Evolutionary conservation across 2,888 invertebrate species (phyloP).

Genomic region (Dusona sp.): DNA sequence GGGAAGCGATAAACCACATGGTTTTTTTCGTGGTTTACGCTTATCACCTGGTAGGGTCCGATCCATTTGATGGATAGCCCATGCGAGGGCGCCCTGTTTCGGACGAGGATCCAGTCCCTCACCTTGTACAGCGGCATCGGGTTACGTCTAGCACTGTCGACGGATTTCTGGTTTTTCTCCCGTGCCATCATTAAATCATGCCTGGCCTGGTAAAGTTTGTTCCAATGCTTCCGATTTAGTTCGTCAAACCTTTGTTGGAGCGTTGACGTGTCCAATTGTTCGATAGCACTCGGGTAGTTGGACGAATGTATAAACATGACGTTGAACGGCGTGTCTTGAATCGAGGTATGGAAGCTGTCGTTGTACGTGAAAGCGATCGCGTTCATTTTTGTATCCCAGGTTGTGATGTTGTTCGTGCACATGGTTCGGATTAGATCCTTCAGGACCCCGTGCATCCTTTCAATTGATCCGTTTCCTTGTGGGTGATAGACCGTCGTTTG

Average conservation of each 20-base stretch:
- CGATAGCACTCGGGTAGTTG: slow-evolving; percentile 34
- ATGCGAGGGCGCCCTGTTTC: slow-evolving; percentile 10
- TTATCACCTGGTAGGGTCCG: slow-evolving; percentile 14
- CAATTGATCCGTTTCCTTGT: slow-evolving; percentile 39
- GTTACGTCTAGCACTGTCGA: slow-evolving; percentile 20
- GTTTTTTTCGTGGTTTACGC: slow-evolving; percentile 29
- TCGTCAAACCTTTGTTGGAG: slow-evolving; percentile 36
- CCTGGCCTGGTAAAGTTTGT: slow-evolving; percentile 26
- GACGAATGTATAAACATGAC: slow-evolving; percentile 31
- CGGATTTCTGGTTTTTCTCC: slow-evolving; percentile 10
- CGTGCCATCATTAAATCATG: slow-evolving; percentile 22
- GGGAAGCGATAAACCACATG: slow-evolving; percentile 21
- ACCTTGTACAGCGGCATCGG: slow-evolving; percentile 24
- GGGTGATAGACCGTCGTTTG: slow-evolving; percentile 42
- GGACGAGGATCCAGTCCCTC: slow-evolving; percentile 25
- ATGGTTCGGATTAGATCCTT: slow-evolving; percentile 46
- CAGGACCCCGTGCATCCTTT: slow-evolving; percentile 47
- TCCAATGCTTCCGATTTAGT: slow-evolving; percentile 20
- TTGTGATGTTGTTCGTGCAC: slow-evolving; percentile 16
- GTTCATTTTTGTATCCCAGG: slow-evolving; percentile 43
- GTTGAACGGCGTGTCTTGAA: slow-evolving; percentile 36
- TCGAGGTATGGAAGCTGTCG: slow-evolving; percentile 30
- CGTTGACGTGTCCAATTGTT: slow-evolving; percentile 25
- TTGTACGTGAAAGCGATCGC: slow-evolving; percentile 43
- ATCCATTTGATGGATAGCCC: slow-evolving; percentile 29